phyloP scores from a whole-genome alignment of 2,113 vertebrate genomes.

The Corvus cornix region DNA sequence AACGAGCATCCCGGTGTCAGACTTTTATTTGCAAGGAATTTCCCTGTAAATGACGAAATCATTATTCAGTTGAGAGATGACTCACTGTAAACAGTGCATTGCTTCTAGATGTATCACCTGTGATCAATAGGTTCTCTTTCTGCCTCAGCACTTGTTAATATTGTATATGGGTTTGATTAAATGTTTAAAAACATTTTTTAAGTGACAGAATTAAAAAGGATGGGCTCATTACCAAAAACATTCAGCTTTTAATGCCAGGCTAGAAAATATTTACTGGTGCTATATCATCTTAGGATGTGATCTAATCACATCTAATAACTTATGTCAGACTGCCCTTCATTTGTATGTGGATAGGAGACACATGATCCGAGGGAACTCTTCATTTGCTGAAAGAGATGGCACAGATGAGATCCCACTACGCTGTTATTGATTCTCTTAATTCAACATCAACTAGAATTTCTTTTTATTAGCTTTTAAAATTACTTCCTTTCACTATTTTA shows the following conservation, averaged over 20 bases:
- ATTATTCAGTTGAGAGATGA: conserved; percentile 37
- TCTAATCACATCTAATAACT: conserved; percentile 30
- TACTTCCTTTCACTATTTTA: background rate
- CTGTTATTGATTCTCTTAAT: background rate
- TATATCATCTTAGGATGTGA: conserved; percentile 9
- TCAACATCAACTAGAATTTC: background rate
- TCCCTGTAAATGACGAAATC: conserved; percentile 49
- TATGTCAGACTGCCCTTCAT: background rate
- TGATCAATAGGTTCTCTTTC: conserved; percentile 55
- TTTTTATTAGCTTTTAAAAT: background rate
- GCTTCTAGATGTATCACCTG: conserved; percentile 53
- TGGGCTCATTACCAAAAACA: conserved; percentile 12
- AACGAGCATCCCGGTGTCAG: background rate
- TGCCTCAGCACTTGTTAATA: conserved; percentile 32
- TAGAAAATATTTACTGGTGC: conserved; percentile 11
- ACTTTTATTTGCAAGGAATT: conserved; percentile 51
- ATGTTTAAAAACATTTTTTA: conserved; percentile 36
- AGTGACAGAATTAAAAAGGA: conserved; percentile 43
- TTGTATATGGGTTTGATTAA: conserved; percentile 21
- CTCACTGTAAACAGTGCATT: conserved; percentile 54
- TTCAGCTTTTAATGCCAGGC: conserved; percentile 4
- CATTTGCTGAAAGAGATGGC: background rate
- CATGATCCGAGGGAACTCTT: background rate
- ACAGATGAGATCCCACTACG: background rate
- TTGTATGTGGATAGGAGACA: background rate